Percentiles rank a stretch among this genome's conserved stretches.
Conservation (phyloP, 2,888 invertebrate genomes). For the Polydrusus tereticollis region DNA sequence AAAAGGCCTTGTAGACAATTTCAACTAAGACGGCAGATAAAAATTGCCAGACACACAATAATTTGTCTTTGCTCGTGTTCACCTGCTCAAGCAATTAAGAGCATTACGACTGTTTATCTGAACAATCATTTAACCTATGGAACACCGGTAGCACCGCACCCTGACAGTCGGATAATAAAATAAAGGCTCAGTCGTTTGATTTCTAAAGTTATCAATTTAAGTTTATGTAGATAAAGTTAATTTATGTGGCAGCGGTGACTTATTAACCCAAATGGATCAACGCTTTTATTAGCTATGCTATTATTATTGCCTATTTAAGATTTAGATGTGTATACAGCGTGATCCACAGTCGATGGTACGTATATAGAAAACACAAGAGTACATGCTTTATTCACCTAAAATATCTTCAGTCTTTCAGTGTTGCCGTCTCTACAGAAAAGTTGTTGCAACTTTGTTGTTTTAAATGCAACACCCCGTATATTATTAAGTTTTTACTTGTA, state of each 20-base stretch:
- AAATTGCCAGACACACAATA: background rate
- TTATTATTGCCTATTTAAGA: background rate
- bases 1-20: background rate
- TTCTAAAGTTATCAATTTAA: slow-evolving; percentile 5
- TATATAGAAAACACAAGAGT: no score
- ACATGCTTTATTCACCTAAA: no score
- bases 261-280: background rate
- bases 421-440: no score
- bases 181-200: background rate
- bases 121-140: slow-evolving; percentile 2
- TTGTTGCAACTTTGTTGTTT: no score
- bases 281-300: background rate
- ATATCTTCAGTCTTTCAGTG: no score
- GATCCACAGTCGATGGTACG: no score
- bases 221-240: slow-evolving; percentile 9
- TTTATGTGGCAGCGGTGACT: background rate
- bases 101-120: slow-evolving; percentile 7
- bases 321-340: background rate
- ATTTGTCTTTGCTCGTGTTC: slow-evolving; percentile 7
- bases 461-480: no score
- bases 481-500: no score
- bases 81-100: slow-evolving; percentile 14
- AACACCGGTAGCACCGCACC: slow-evolving; percentile 19
- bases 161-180: slow-evolving; percentile 9
- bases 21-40: background rate